A percentile compares a stretch with the other conserved stretches of the same genome.
Evolutionary conservation across 2,888 invertebrate species (phyloP).

Genomic region (Diarsia mendica): DNA sequence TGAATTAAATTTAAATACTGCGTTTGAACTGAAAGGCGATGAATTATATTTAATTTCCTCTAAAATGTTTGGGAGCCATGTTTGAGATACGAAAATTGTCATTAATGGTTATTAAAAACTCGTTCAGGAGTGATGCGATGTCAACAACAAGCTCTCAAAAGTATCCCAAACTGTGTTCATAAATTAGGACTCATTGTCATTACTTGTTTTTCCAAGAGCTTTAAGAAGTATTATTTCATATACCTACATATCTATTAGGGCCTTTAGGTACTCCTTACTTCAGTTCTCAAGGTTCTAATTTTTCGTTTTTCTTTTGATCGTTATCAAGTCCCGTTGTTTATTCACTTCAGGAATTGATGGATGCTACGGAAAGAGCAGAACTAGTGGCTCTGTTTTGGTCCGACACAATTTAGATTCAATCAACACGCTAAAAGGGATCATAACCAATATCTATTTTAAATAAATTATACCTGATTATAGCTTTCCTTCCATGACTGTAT

Average conservation of each 20-base stretch:
- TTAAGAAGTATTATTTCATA: neutral
- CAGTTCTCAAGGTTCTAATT: neutral
- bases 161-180: neutral
- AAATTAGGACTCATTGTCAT: neutral
- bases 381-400: too few relatives aligned
- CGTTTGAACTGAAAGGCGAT: slow-evolving; percentile 47
- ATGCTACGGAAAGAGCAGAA: too few relatives aligned
- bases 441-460: too few relatives aligned
- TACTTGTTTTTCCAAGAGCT: neutral
- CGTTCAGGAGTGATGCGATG: slow-evolving; percentile 13
- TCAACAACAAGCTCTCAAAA: slow-evolving; percentile 25
- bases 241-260: too few relatives aligned
- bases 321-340: too few relatives aligned
- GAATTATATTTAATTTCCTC: slow-evolving; percentile 38
- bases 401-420: too few relatives aligned
- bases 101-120: slow-evolving; percentile 29
- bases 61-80: slow-evolving; percentile 9
- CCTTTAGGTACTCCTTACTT: neutral
- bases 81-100: slow-evolving; percentile 15
- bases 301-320: neutral
- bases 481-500: neutral
- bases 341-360: too few relatives aligned
- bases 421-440: too few relatives aligned
- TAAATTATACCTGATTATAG: too few relatives aligned
- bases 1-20: slow-evolving; percentile 41